A percentile compares a stretch with the other conserved stretches of the same genome.
Conservation (phyloP, 2,888 invertebrate species). For the Tiphia femorata region DNA sequence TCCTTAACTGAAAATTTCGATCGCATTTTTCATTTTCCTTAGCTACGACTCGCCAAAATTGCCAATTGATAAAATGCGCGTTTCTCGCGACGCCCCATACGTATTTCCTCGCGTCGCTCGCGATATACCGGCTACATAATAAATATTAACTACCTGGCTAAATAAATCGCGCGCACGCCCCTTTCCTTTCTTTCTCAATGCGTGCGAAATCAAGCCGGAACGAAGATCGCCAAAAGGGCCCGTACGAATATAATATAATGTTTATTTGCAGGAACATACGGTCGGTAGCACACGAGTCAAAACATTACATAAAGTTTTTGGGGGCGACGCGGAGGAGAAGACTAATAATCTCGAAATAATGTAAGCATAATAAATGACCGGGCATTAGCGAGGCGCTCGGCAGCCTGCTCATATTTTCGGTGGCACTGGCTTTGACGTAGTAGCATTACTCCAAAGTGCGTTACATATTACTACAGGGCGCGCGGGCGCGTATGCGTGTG, state of each 20-base stretch:
- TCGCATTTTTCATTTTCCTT: no score
- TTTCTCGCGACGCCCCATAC: no score
- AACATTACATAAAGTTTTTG: constrained; percentile 57
- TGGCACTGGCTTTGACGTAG: constrained; percentile 67
- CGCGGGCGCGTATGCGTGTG: constrained; percentile 36
- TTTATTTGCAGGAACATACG: constrained; percentile 40
- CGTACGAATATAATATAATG: constrained; percentile 1
- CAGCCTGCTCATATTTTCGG: constrained; percentile 67
- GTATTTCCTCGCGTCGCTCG: no score
- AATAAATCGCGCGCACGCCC: no score
- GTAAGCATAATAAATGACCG: constrained; percentile 66
- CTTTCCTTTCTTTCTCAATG: no score
- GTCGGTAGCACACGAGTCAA: constrained; percentile 44
- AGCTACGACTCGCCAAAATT: no score
- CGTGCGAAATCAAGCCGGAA: no score
- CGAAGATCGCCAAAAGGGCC: no score
- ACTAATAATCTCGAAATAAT: constrained; percentile 68
- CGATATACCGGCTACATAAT: no score
- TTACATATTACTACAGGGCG: constrained; percentile 62
- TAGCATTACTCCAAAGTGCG: constrained; percentile 67
- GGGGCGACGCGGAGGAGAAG: constrained; percentile 47
- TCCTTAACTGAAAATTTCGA: no score
- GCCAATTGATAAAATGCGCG: no score
- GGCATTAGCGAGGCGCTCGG: constrained; percentile 65
- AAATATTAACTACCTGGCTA: no score